Evolutionary conservation across 2,797 vertebrate genomes (phyloP).

Genomic region (Anguilla megastoma): DNA sequence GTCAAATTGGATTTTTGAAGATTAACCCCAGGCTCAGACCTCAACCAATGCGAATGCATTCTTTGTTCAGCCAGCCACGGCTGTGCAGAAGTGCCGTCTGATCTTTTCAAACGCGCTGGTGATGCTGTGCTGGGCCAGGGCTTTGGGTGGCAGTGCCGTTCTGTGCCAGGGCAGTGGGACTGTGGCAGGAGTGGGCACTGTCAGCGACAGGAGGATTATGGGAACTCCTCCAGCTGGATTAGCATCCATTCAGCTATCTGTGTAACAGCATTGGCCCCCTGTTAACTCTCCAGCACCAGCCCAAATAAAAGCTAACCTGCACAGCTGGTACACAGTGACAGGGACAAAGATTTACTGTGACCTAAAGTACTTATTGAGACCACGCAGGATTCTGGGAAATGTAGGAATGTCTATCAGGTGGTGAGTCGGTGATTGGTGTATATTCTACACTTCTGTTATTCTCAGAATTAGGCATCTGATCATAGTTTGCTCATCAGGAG

Average conservation of each 20-base stretch:
- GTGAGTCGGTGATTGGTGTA: neutral
- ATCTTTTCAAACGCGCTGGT: neutral
- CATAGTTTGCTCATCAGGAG: neutral
- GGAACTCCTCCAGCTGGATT: neutral
- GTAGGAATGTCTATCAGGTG: neutral
- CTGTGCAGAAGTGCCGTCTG: neutral
- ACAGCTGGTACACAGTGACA: neutral
- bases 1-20: neutral
- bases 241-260: neutral
- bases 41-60: neutral
- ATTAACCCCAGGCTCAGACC: neutral
- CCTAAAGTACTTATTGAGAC: neutral
- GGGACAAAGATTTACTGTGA: neutral
- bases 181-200: too few relatives aligned
- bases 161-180: neutral
- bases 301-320: neutral
- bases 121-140: neutral
- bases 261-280: neutral
- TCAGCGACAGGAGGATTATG: neutral
- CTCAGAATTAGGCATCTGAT: neutral
- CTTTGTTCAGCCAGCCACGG: neutral
- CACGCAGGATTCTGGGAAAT: neutral
- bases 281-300: neutral
- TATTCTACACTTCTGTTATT: neutral
- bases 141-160: neutral